phyloP scores from a whole-genome alignment of 2,113 vertebrate genomes.

The Scalopus aquaticus region DNA sequence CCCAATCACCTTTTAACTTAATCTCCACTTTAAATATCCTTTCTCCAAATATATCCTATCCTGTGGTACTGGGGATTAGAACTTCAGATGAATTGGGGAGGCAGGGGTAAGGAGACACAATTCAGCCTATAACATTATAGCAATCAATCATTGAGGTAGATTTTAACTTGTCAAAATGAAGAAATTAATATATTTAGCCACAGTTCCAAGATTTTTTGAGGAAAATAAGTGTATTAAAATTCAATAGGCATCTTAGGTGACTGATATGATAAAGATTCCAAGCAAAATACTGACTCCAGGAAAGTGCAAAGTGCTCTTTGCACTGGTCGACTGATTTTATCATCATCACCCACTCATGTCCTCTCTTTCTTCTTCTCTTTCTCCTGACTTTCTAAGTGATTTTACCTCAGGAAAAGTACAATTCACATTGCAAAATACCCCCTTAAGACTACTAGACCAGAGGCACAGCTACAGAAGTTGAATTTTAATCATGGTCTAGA shows the following conservation, averaged over 20 bases:
- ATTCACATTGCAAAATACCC: background rate
- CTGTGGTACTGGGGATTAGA: background rate
- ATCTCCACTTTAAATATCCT: background rate
- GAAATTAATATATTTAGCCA: background rate
- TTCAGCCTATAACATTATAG: background rate
- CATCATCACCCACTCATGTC: background rate
- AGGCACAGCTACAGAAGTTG: background rate
- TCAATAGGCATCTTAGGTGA: background rate
- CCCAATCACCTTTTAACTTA: background rate
- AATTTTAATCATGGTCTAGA: slow-evolving; percentile 3
- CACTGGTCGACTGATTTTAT: too few species aligned
- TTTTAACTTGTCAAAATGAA: background rate
- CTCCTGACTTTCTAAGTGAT: background rate
- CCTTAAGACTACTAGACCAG: background rate
- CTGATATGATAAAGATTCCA: background rate
- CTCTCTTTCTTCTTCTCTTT: background rate
- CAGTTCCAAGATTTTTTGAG: background rate
- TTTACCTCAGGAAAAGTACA: background rate
- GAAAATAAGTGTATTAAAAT: background rate
- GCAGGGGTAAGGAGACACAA: background rate
- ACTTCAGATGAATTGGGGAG: background rate
- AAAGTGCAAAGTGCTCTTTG: too few species aligned
- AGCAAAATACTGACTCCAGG: background rate
- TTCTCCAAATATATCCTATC: background rate
- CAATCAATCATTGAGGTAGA: background rate